Base-by-base conservation (phyloP, 2,113 vertebrate genomes). In the Pseudopodoces humilis region DNA sequence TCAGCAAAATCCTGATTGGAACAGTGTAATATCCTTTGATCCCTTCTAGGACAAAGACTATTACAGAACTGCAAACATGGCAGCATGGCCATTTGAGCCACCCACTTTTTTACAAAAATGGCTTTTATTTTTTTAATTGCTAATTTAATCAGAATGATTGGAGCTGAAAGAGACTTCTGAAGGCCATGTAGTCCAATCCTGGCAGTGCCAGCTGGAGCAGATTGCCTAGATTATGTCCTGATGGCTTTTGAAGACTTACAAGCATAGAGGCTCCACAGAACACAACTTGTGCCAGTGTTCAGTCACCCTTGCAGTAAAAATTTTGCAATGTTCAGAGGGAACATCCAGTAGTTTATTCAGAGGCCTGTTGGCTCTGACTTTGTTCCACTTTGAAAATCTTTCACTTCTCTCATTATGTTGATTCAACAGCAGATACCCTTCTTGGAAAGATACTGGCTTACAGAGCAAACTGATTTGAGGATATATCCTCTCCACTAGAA, bases 41-140 rank as follows among this genome's bases (percentile, higher is more conserved):
- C 43, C 11, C 22, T 62, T 35, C 49, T 88, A 5, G 18, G 46
- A 55, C 59, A 47, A 68, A 78, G 15, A 77, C 37, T 52, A 24
- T 39, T 59, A 37, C 12, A 88, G 77, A 91, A 70, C 20, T 92
- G 52, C 24, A 93, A 86, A 85, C n/a, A 67, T 35, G 28, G 21
- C 21, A 52, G 17, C 3, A 3, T 58, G 17, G 8, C 15, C 90
- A 37, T 58, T 84, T 71, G 37, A 60, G 25, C 22, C 13, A 86
- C 25, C 2, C 10, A 50, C 15, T 22, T 47, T 83, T 69, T 76
- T 78, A 17, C 7, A 62, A 37, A 77, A 90, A 70, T 69, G 7
- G 4, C 23, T 64, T 79, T 92, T 88, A 33, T 91, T 93, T 93
- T 92, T 89, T 71, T 70, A 79, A 11, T 41, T 90, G 50, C 44